Evolutionary conservation across 2,888 invertebrate species (phyloP).

Genomic region (Phaedon cochleariae): DNA sequence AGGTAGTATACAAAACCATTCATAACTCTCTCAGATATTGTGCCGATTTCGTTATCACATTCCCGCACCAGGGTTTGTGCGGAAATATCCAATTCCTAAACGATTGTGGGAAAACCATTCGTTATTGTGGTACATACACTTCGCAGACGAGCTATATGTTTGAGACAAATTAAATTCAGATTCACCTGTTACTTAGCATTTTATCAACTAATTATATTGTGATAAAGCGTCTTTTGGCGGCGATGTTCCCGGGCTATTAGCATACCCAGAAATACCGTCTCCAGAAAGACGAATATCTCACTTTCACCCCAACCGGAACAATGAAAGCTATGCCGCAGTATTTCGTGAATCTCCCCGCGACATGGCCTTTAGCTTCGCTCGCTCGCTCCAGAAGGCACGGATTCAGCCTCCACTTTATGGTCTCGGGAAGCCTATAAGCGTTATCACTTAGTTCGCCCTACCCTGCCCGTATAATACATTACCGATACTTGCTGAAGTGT

Average conservation of each 20-base stretch:
- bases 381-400: slow-evolving; percentile 54
- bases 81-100: too few relatives aligned
- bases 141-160: too few relatives aligned
- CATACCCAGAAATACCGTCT: slow-evolving; percentile 55
- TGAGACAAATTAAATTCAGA: too few relatives aligned
- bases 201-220: neutral
- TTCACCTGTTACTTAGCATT: too few relatives aligned
- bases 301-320: slow-evolving; percentile 58
- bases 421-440: slow-evolving; percentile 55
- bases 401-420: slow-evolving; percentile 54
- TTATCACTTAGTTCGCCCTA: slow-evolving; percentile 54
- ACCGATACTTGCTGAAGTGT: slow-evolving; percentile 60
- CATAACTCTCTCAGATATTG: too few relatives aligned
- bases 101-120: too few relatives aligned
- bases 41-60: too few relatives aligned
- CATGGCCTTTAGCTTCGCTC: slow-evolving; percentile 36
- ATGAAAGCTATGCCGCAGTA: slow-evolving; percentile 59
- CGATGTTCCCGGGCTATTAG: slow-evolving; percentile 39
- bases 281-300: slow-evolving; percentile 56
- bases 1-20: too few relatives aligned
- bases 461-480: slow-evolving; percentile 55
- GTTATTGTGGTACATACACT: too few relatives aligned
- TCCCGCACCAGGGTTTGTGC: too few relatives aligned
- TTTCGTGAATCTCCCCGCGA: slow-evolving; percentile 51
- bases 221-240: neutral